These are phyloP conservation scores for Propithecus perrieri DNA, from an alignment of 2,797 vertebrate species.

Conservation along the genomic window DNA sequence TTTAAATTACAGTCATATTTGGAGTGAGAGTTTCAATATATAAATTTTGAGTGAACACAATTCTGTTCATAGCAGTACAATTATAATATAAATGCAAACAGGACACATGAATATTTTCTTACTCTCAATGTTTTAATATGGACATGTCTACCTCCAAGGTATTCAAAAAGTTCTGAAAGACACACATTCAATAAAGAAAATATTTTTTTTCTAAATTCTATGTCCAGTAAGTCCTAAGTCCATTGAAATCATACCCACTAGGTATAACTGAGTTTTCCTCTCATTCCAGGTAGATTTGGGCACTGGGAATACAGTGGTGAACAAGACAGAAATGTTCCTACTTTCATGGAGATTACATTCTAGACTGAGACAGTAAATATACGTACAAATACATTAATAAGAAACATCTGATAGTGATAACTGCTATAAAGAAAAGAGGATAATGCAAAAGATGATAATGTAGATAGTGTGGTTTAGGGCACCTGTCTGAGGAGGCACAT, in stretches of 20 bases:
- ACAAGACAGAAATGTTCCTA: background rate
- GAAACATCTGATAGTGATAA: background rate
- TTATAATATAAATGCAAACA: background rate
- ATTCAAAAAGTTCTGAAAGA: constrained; percentile 11
- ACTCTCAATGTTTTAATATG: background rate
- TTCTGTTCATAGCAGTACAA: background rate
- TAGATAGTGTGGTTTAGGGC: background rate
- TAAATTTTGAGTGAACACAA: background rate
- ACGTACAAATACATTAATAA: background rate
- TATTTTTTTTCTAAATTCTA: background rate
- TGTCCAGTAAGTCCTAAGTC: background rate
- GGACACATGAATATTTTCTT: background rate
- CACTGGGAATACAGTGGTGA: background rate
- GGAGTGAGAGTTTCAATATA: background rate
- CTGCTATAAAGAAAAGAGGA: background rate
- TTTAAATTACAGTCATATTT: background rate
- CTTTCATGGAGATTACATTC: background rate
- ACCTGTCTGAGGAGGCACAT: background rate
- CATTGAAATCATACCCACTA: background rate
- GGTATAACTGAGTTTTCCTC: background rate
- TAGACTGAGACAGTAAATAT: background rate
- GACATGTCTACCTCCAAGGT: background rate
- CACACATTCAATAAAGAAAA: background rate
- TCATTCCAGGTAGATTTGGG: background rate
- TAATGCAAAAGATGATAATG: background rate